Evolutionary conservation across 2,888 invertebrate species (phyloP), one percentile per base, ranked within the genome.

Genomic region (Sinelater perroti): DNA sequence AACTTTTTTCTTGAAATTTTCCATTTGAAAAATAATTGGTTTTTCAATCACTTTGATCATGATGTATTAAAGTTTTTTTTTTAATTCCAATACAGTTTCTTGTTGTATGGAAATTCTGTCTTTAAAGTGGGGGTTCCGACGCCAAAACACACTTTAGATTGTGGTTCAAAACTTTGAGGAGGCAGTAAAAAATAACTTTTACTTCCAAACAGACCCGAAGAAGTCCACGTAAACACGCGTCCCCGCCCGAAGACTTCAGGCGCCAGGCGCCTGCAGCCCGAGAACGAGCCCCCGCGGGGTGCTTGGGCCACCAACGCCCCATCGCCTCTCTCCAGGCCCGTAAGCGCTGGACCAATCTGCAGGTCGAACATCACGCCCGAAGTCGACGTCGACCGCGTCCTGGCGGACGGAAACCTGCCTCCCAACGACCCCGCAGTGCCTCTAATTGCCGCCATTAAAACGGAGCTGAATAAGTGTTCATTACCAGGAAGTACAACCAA

Each of bases 391-490:
- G 79, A 78, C 13, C 79, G 87, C 13, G 80, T 88, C 30, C 71
- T 84, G 14, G 79, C 85, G 0, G 84, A 85, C 61, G 83, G 84
- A 3, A 80, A 80, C n/a, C 80, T 88, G 60, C 74, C 80, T 1
- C 79, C 83, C 0, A 83, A 83, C 44, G 88, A 92, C 75, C 90
- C 93, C 0, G 92, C 93, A 0, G 84, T 91, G 8, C 92, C 93
- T 0, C 82, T 93, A 17, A 93, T 94, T 67, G 87, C 89, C 35
- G 91, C 93, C 62, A 93, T 94, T 71, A 92, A 91, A 76, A 87
- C 85, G 60, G 93, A 94, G 67, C 70, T 79, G 3, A 73, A 74
- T 38, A 75, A 73, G 61, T 78, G 78, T 61, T 75, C 78, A n/a
- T 66, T 78, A 40, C 78, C 78, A 33, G 78, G 78, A 17, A 78